Percentiles rank a stretch among this genome's conserved stretches.
These are phyloP conservation scores for Embidobia sp. DNA, from an alignment of 2,888 invertebrate genomes.

Conservation along the genomic window DNA sequence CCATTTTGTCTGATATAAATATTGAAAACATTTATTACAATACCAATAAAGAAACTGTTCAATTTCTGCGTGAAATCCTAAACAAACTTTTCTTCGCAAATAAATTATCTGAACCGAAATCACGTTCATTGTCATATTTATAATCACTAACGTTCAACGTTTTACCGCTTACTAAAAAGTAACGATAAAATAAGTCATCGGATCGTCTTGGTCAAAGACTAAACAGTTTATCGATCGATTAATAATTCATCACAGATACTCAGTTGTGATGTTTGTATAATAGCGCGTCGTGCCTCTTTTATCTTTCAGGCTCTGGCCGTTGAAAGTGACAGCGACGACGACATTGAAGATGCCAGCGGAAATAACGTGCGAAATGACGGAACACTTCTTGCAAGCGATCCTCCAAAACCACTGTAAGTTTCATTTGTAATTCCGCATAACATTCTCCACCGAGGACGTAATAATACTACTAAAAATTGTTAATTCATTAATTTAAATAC, in stretches of 20 bases:
- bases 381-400: slow-evolving; percentile 96
- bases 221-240: slow-evolving; percentile 19
- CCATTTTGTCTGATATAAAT: too few relatives aligned
- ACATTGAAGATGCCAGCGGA: slow-evolving; percentile 91
- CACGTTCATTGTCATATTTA: slow-evolving; percentile 36
- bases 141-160: slow-evolving; percentile 41
- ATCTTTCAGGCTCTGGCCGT: slow-evolving; percentile 76
- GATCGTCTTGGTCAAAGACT: slow-evolving; percentile 4
- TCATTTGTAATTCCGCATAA: not conserved
- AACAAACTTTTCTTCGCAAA: too few relatives aligned
- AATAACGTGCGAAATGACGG: slow-evolving; percentile 94
- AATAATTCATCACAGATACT: slow-evolving; percentile 3
- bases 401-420: slow-evolving; percentile 97
- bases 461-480: too few relatives aligned
- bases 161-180: slow-evolving; percentile 52
- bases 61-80: too few relatives aligned
- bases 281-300: slow-evolving; percentile 30
- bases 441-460: slow-evolving; percentile 24
- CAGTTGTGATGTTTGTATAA: not conserved
- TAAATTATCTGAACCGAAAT: not conserved
- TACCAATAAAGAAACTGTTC: too few relatives aligned
- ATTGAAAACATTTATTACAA: too few relatives aligned
- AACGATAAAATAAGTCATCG: not conserved
- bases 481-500: not conserved
- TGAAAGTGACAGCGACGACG: slow-evolving; percentile 86